Conservation (phyloP, 2,888 invertebrate genomes). For the Macrosiphum euphorbiae region DNA sequence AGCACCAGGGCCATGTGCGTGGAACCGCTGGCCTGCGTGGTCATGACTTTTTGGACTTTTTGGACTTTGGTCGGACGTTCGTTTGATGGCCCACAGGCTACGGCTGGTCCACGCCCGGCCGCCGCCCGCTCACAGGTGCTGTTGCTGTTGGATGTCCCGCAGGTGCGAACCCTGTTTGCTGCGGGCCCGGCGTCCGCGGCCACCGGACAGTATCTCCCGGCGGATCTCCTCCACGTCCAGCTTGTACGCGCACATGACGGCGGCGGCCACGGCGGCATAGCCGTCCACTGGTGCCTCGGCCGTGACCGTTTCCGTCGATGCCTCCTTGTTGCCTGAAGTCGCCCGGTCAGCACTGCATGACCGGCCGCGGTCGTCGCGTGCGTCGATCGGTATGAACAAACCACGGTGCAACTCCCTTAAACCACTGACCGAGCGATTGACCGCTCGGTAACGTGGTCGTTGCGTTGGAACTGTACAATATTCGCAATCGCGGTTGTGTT, state of each 20-base stretch:
- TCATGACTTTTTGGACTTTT: no score
- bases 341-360: conserved; percentile 7
- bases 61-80: conserved; percentile 81
- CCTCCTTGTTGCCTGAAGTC: not conserved
- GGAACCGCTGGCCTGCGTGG: conserved; percentile 68
- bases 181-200: conserved; percentile 76
- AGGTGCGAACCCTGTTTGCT: conserved; percentile 82
- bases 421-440: not conserved
- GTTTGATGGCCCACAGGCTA: conserved; percentile 75
- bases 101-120: conserved; percentile 73
- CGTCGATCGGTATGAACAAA: not conserved
- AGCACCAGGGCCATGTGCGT: conserved; percentile 75
- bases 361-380: not conserved
- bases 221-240: conserved; percentile 69
- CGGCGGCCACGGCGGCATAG: conserved; percentile 68
- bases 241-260: conserved; percentile 65
- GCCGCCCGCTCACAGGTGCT: conserved; percentile 78
- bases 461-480: not conserved
- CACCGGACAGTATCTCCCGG: conserved; percentile 73
- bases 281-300: conserved; percentile 66
- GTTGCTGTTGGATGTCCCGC: conserved; percentile 69
- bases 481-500: not conserved
- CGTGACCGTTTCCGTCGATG: conserved; percentile 66
- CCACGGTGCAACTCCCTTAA: not conserved
- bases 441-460: not conserved